Evolutionary conservation across 2,888 invertebrate genomes (phyloP).

Genomic region (Sepioteuthis lessoniana): DNA sequence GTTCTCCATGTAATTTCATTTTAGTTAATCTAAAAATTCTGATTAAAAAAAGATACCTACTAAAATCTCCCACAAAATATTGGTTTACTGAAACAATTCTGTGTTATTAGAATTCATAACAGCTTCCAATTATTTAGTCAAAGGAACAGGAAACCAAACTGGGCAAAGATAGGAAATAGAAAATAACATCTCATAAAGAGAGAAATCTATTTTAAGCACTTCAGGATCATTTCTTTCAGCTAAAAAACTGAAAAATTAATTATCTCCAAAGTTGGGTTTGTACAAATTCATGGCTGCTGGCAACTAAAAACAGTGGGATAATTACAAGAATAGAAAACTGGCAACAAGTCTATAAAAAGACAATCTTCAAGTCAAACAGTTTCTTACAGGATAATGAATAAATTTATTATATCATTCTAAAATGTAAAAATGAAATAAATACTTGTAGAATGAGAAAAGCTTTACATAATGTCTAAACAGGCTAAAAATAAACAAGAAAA

Average conservation of each 20-base stretch:
- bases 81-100: not conserved
- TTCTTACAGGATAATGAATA: not conserved
- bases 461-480: not conserved
- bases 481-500: not conserved
- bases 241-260: not conserved
- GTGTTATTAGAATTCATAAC: not conserved
- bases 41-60: no score
- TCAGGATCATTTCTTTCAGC: slow-evolving; percentile 2
- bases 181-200: not conserved
- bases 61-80: no score
- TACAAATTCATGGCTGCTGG: not conserved
- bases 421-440: not conserved
- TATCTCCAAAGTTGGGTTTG: not conserved
- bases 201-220: not conserved
- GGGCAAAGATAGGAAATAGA: not conserved
- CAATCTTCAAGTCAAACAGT: not conserved
- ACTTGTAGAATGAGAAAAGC: not conserved
- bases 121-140: not conserved
- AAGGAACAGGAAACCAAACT: not conserved
- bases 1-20: no score
- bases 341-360: not conserved
- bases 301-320: not conserved
- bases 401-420: not conserved
- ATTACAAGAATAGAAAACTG: not conserved
- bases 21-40: no score